These are phyloP conservation scores for Prionailurus viverrinus DNA, from an alignment of 2,113 vertebrate species.

Conservation along the genomic window DNA sequence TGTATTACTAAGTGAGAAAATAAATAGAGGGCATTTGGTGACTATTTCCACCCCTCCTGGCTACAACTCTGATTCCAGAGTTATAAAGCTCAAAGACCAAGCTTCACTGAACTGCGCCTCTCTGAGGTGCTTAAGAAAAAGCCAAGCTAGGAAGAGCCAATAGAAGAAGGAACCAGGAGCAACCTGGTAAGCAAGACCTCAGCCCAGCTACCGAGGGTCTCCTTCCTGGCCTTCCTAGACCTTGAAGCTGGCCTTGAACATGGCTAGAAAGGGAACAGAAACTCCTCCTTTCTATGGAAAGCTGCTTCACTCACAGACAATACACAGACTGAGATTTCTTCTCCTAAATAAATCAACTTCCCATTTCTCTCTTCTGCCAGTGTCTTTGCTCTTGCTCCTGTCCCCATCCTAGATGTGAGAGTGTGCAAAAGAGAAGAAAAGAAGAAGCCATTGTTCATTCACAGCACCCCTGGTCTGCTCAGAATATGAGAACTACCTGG, in stretches of 20 bases:
- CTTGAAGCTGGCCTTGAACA: background rate
- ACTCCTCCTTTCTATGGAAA: background rate
- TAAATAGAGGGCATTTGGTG: background rate
- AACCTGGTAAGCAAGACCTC: background rate
- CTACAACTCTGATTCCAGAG: background rate
- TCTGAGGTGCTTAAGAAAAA: background rate
- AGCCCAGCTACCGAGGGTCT: background rate
- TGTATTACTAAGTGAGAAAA: background rate
- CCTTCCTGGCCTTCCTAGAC: no score
- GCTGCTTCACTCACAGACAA: background rate
- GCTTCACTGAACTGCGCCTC: background rate
- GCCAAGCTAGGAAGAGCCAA: background rate
- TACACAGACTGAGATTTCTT: background rate
- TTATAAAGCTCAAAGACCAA: background rate
- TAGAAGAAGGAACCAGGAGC: background rate
- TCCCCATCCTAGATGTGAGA: background rate
- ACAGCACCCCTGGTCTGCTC: conserved; percentile 70
- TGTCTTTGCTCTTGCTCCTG: background rate
- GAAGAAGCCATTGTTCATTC: conserved; percentile 79
- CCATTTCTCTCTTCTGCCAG: conserved; percentile 35
- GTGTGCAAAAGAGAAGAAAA: background rate
- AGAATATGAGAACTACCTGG: conserved; percentile 81
- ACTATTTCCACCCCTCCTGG: background rate
- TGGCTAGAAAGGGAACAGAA: background rate
- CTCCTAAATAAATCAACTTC: conserved; percentile 76